Percentiles rank a stretch among this genome's conserved stretches.
phyloP scores from a whole-genome alignment of 2,888 invertebrate species.

The Ceramica pisi region DNA sequence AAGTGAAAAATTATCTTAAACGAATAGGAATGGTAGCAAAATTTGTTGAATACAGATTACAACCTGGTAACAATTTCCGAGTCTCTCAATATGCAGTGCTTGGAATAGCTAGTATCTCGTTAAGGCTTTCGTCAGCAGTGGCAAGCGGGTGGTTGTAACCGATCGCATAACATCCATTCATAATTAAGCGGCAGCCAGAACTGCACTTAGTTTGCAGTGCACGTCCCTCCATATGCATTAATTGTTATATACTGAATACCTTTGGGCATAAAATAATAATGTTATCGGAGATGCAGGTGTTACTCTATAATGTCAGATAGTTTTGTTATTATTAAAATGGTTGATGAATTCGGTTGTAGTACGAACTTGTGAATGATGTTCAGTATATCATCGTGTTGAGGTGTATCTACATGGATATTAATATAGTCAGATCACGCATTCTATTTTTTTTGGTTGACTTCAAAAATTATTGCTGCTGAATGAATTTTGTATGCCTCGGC shows the following conservation, averaged over 20 bases:
- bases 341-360: background rate
- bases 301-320: background rate
- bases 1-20: background rate
- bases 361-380: background rate
- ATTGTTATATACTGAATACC: conserved; percentile 42
- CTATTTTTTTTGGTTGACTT: background rate
- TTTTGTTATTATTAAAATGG: background rate
- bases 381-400: background rate
- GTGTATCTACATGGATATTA: background rate
- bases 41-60: background rate
- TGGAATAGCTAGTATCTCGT: conserved; percentile 15
- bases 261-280: conserved; percentile 7
- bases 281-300: conserved; percentile 26
- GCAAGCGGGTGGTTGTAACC: conserved; percentile 47
- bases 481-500: too few species aligned
- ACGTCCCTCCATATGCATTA: conserved; percentile 41
- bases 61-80: conserved; percentile 2
- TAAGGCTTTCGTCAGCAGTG: conserved; percentile 32
- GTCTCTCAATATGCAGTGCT: conserved; percentile 13
- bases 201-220: conserved; percentile 31
- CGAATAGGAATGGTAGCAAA: background rate
- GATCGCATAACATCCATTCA: conserved; percentile 56
- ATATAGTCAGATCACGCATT: background rate
- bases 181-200: conserved; percentile 35
- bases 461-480: background rate